phyloP scores from a whole-genome alignment of 2,113 vertebrate species.

The Microcebus tavaratra region DNA sequence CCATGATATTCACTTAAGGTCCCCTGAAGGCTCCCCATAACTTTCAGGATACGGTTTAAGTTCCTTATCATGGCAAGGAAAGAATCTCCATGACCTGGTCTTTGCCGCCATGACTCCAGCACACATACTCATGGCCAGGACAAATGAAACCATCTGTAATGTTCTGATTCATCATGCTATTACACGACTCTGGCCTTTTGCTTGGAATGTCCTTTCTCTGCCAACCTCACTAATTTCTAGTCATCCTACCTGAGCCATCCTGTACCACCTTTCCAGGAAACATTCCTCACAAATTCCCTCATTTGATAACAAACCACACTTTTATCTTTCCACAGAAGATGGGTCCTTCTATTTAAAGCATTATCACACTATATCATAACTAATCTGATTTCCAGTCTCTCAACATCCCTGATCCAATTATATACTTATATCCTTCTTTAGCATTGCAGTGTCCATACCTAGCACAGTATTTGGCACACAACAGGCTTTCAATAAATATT shows the following conservation, averaged over 20 bases:
- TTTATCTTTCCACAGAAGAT: not conserved
- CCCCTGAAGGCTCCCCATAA: not conserved
- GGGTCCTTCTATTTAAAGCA: not conserved
- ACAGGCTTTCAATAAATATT: not conserved
- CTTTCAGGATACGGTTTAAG: not conserved
- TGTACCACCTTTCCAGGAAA: not conserved
- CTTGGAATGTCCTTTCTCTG: not conserved
- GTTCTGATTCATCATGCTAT: not conserved
- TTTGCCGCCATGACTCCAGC: not conserved
- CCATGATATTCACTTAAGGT: not conserved
- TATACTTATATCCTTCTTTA: not conserved
- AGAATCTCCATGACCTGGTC: not conserved
- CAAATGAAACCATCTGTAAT: not conserved
- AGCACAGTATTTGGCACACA: not conserved
- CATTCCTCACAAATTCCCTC: not conserved
- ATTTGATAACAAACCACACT: not conserved
- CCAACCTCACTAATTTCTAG: slow-evolving; percentile 17
- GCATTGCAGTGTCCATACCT: not conserved
- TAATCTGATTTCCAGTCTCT: not conserved
- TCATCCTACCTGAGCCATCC: not conserved
- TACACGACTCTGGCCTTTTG: not conserved
- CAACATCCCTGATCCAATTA: not conserved
- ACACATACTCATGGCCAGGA: not conserved
- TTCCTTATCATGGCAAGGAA: not conserved
- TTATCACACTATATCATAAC: not conserved